Percentiles rank a stretch among this genome's conserved stretches.
These are phyloP conservation scores for Leptopilina myrica DNA, from an alignment of 2,888 invertebrate species.

Conservation along the genomic window DNA sequence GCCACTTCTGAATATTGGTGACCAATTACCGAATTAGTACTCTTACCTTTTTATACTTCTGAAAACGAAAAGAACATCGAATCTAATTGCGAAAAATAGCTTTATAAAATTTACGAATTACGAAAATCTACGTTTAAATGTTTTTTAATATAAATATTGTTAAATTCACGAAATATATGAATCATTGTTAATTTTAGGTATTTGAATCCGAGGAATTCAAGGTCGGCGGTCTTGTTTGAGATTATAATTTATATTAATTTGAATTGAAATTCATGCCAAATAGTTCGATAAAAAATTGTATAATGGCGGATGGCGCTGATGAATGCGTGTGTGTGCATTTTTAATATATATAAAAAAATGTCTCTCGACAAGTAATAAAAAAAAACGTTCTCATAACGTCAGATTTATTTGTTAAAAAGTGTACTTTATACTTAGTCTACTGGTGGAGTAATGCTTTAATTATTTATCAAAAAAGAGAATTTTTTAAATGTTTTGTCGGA, in stretches of 20 bases:
- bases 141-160: background rate
- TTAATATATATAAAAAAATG: too few relatives aligned
- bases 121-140: too few relatives aligned
- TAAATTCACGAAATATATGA: background rate
- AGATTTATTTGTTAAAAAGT: too few relatives aligned
- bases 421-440: too few relatives aligned
- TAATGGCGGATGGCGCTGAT: background rate
- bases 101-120: background rate
- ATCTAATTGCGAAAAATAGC: slow-evolving; percentile 4
- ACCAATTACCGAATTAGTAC: slow-evolving; percentile 1
- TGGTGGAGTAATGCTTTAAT: too few relatives aligned
- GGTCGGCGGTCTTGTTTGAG: background rate
- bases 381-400: too few relatives aligned
- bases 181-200: too few relatives aligned
- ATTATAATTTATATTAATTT: background rate
- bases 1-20: background rate
- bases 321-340: too few relatives aligned
- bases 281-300: background rate
- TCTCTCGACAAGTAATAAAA: background rate
- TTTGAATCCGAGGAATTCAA: too few relatives aligned
- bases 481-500: too few relatives aligned
- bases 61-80: background rate
- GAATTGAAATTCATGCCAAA: background rate
- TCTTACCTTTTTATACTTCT: background rate
- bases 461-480: too few relatives aligned